Percentiles rank a stretch among this genome's conserved stretches.
phyloP scores from a whole-genome alignment of 2,797 vertebrate genomes.

The Lagorchestes hirsutus region DNA sequence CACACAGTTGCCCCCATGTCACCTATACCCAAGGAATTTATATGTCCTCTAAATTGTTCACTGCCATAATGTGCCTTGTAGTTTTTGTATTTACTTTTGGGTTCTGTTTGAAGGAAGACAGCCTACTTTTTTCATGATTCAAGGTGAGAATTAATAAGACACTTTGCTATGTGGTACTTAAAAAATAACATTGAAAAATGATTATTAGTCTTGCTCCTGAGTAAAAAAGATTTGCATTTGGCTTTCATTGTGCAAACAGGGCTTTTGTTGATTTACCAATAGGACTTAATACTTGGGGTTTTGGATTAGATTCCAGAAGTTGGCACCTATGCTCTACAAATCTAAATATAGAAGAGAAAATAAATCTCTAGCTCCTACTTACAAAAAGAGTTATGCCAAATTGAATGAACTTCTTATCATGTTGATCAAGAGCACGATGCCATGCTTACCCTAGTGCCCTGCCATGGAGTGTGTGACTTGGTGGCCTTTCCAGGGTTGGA shows the following conservation, averaged over 20 bases:
- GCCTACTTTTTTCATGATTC: conserved; percentile 68
- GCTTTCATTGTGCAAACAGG: conserved; percentile 80
- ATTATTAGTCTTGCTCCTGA: conserved; percentile 74
- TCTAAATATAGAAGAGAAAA: conserved; percentile 81
- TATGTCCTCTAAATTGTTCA: conserved; percentile 38
- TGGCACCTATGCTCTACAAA: conserved; percentile 83
- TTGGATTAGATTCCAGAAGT: conserved; percentile 81
- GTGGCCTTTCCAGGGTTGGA: conserved; percentile 27
- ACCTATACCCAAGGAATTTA: conserved; percentile 60
- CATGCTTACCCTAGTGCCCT: conserved; percentile 63
- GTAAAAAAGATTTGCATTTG: conserved; percentile 80
- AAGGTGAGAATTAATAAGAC: conserved; percentile 71
- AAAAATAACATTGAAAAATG: conserved; percentile 59
- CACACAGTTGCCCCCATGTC: not conserved
- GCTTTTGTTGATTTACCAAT: conserved; percentile 84
- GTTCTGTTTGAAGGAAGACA: conserved; percentile 77
- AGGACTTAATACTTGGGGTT: conserved; percentile 77
- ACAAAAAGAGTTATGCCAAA: conserved; percentile 85
- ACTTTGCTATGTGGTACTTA: conserved; percentile 68
- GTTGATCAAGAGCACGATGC: conserved; percentile 80
- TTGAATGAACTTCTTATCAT: conserved; percentile 86
- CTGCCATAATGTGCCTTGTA: conserved; percentile 39
- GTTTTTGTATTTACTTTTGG: conserved; percentile 78
- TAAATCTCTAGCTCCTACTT: conserved; percentile 84
- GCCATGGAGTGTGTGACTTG: conserved; percentile 69